Percentiles rank a stretch among this genome's conserved stretches.
phyloP scores from a whole-genome alignment of 2,797 vertebrate species.

The Danio jaintianensis region DNA sequence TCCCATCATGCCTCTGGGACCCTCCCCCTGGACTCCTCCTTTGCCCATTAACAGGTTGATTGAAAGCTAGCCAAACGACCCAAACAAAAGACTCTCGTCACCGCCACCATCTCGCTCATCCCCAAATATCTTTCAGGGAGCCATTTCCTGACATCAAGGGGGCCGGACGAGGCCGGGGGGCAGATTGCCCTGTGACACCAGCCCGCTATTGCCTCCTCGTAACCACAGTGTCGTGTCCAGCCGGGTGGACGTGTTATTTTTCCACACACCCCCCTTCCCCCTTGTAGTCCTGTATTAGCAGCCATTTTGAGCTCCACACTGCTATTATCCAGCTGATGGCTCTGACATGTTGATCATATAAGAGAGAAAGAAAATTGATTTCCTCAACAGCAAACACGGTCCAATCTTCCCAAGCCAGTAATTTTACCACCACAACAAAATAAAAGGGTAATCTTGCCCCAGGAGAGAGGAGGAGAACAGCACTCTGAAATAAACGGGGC shows the following conservation, averaged over 20 bases:
- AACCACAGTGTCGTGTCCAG: slow-evolving; percentile 65
- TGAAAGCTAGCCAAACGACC: slow-evolving; percentile 76
- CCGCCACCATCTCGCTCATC: slow-evolving; percentile 68
- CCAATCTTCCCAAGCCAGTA: slow-evolving; percentile 97
- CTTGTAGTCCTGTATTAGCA: slow-evolving; percentile 79
- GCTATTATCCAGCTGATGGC: slow-evolving; percentile 85
- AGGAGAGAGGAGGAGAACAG: slow-evolving; percentile 89
- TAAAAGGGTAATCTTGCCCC: slow-evolving; percentile 97
- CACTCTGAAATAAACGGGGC: slow-evolving; percentile 89
- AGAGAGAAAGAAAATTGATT: slow-evolving; percentile 97
- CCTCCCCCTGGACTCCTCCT: slow-evolving; percentile 73
- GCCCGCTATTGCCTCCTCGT: neutral
- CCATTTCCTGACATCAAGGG: slow-evolving; percentile 70
- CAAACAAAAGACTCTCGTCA: slow-evolving; percentile 67
- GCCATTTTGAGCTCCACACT: slow-evolving; percentile 83
- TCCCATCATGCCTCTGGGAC: slow-evolving; percentile 40
- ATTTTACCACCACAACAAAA: slow-evolving; percentile 99
- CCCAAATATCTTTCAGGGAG: slow-evolving; percentile 74
- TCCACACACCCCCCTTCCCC: slow-evolving; percentile 44
- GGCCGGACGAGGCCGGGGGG: slow-evolving; percentile 61
- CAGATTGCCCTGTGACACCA: slow-evolving; percentile 39
- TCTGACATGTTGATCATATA: slow-evolving; percentile 91
- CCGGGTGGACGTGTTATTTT: slow-evolving; percentile 72
- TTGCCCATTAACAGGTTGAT: slow-evolving; percentile 80
- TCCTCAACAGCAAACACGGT: slow-evolving; percentile 92